Evolutionary conservation across 2,888 invertebrate species (phyloP).

Genomic region (Pheosia gnoma): DNA sequence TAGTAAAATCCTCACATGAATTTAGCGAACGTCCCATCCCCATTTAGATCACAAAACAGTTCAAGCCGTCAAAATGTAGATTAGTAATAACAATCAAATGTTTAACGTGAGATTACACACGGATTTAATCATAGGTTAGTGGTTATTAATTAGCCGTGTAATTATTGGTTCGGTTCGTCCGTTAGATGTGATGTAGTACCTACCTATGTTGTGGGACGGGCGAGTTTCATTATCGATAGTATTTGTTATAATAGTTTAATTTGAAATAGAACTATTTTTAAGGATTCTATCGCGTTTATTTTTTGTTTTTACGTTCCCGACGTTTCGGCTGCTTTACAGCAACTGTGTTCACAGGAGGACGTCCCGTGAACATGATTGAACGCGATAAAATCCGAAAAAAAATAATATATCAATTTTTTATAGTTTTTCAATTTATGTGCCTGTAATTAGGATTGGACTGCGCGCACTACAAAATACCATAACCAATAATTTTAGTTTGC

Average conservation of each 20-base stretch:
- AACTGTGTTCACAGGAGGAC: too few species aligned
- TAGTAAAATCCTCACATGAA: slow-evolving; percentile 15
- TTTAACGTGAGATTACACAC: slow-evolving; percentile 66
- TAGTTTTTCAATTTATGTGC: neutral
- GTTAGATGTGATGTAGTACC: slow-evolving; percentile 4
- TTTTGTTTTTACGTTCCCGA: too few species aligned
- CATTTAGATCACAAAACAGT: slow-evolving; percentile 40
- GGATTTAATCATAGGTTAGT: slow-evolving; percentile 59
- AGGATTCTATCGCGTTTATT: too few species aligned
- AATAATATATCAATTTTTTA: too few species aligned
- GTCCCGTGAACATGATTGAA: too few species aligned
- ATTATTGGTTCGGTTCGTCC: slow-evolving; percentile 26
- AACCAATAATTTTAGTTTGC: too few species aligned
- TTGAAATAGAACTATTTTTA: too few species aligned
- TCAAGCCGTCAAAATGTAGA: slow-evolving; percentile 66
- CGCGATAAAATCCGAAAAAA: too few species aligned
- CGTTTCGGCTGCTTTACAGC: too few species aligned
- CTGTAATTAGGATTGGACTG: too few species aligned
- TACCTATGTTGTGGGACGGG: too few species aligned
- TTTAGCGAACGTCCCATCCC: slow-evolving; percentile 17
- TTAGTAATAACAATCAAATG: slow-evolving; percentile 65
- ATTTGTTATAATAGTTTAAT: neutral
- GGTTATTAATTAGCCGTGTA: slow-evolving; percentile 56
- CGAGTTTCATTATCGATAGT: neutral
- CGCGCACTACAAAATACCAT: too few species aligned